Percentiles rank a stretch among this genome's conserved stretches.
These are phyloP conservation scores for Enteromius viviparus DNA, from an alignment of 2,797 vertebrate genomes.

Conservation along the genomic window DNA sequence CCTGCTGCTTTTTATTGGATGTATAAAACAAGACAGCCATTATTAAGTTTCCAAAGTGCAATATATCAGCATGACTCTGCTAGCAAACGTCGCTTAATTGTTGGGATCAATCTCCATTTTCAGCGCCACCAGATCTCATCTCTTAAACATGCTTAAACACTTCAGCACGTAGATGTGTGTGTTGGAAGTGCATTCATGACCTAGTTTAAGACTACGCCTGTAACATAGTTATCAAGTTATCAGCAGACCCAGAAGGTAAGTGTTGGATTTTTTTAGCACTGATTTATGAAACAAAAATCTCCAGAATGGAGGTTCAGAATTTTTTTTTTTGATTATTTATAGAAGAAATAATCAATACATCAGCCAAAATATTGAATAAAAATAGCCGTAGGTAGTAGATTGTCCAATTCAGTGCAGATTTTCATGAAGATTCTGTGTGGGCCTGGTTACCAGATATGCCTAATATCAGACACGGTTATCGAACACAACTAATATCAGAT, in stretches of 20 bases:
- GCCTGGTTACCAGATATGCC: background rate
- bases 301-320: background rate
- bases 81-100: constrained; percentile 24
- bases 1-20: constrained; percentile 41
- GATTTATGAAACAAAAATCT: background rate
- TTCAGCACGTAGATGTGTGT: background rate
- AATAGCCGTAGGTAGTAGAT: background rate
- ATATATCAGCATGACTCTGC: constrained; percentile 24
- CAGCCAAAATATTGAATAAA: background rate
- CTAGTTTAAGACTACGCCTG: background rate
- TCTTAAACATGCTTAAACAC: constrained; percentile 13
- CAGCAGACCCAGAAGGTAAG: background rate
- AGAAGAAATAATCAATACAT: constrained; percentile 1
- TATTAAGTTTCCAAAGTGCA: constrained; percentile 32
- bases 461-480: constrained; percentile 37
- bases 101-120: constrained; percentile 35
- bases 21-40: constrained; percentile 42
- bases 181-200: constrained; percentile 25
- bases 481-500: constrained; percentile 29
- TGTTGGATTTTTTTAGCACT: background rate
- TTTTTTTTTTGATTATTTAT: background rate
- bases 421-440: background rate
- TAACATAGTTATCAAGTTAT: constrained; percentile 8
- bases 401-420: background rate
- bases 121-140: constrained; percentile 3